A percentile compares a stretch with the other conserved stretches of the same genome.
These are phyloP conservation scores for Lacerta bilineata DNA, from an alignment of 2,797 vertebrate genomes.

Conservation along the genomic window DNA sequence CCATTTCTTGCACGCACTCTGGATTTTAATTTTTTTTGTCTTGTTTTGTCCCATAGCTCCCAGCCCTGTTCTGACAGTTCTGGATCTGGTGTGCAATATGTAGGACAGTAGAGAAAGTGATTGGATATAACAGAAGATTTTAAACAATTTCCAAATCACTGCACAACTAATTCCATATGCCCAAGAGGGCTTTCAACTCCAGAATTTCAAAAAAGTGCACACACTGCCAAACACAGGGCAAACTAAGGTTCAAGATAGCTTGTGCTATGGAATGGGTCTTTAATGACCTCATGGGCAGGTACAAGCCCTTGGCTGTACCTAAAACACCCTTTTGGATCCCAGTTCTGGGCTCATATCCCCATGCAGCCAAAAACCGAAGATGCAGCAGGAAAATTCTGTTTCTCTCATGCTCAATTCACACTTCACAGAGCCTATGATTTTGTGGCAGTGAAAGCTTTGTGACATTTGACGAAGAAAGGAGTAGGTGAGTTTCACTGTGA, in stretches of 20 bases:
- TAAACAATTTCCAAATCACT: background rate
- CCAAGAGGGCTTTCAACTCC: background rate
- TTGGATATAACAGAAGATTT: background rate
- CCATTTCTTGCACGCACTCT: background rate
- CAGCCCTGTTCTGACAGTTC: background rate
- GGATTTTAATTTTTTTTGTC: background rate
- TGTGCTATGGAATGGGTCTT: background rate
- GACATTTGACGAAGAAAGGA: background rate
- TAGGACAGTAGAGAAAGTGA: background rate
- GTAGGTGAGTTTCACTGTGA: background rate
- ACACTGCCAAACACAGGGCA: background rate
- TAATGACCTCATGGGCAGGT: background rate
- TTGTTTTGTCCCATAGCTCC: background rate
- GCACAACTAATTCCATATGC: background rate
- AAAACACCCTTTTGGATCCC: background rate
- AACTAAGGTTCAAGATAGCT: background rate
- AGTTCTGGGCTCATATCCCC: background rate
- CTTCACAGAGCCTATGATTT: constrained; percentile 2
- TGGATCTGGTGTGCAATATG: background rate
- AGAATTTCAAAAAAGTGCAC: background rate
- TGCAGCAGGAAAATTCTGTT: background rate
- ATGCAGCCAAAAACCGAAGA: background rate
- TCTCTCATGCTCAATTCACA: background rate
- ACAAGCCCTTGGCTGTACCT: background rate
- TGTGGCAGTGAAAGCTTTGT: background rate